Evolutionary conservation across 2,113 vertebrate genomes (phyloP).

Genomic region (Odontophorus gujanensis): DNA sequence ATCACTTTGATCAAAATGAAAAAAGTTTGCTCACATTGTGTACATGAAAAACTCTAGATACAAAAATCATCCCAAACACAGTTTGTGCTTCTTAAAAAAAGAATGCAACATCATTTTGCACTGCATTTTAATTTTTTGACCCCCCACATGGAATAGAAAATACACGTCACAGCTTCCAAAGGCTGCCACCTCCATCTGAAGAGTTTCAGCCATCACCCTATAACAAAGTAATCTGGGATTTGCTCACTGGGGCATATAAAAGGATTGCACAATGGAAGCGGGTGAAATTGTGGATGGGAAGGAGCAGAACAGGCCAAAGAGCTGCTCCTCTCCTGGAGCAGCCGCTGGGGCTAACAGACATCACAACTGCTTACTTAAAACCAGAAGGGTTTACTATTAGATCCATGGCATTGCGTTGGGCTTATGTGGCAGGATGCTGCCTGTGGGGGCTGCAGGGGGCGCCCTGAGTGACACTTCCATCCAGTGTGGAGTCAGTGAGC

Average conservation of each 20-base stretch:
- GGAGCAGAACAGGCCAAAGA: not conserved
- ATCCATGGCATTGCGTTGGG: too few relatives aligned
- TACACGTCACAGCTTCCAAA: not conserved
- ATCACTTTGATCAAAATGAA: constrained; percentile 83
- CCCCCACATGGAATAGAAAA: not conserved
- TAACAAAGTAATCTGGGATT: not conserved
- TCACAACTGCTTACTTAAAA: not conserved
- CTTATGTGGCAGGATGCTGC: not conserved
- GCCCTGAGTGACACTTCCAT: not conserved
- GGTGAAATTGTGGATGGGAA: not conserved
- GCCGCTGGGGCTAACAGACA: not conserved
- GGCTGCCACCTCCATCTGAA: not conserved
- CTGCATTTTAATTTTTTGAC: not conserved
- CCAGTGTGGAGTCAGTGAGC: not conserved
- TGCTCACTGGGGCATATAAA: not conserved
- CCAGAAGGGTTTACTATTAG: not conserved
- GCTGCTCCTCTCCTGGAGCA: not conserved
- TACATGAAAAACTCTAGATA: constrained; percentile 81
- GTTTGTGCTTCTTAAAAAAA: constrained; percentile 65
- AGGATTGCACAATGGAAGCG: too few relatives aligned
- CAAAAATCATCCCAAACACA: constrained; percentile 76
- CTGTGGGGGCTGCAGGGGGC: not conserved
- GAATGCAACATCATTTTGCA: constrained; percentile 49
- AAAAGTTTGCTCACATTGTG: constrained; percentile 73
- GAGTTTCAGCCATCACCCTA: not conserved